Evolutionary conservation across 2,888 invertebrate genomes (phyloP), one percentile per base, ranked within the genome.

Genomic region (Synergus gifuensis): DNA sequence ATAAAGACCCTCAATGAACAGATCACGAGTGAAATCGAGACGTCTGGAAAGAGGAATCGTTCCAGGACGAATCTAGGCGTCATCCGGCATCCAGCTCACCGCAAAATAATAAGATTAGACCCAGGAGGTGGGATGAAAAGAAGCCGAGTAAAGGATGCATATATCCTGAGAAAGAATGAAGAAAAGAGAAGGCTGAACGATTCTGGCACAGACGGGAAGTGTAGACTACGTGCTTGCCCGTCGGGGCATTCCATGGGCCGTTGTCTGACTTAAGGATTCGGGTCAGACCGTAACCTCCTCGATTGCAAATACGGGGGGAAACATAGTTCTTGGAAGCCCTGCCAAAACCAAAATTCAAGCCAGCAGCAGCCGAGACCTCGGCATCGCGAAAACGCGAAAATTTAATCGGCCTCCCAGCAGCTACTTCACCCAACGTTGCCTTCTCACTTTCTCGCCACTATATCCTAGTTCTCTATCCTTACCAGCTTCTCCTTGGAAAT

Each of bases 311-410:
- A 90, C 87, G 84, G 84, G 79, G 86, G 82, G 87, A 87, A 87
- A 88, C 88, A 87, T 82, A 84, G 81, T 87, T 86, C 85, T 87
- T 87, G 86, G 88, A 89, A 86, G 84, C 86, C 81, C 84, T 90
- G 90, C 89, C 90, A 90, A 90, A 90, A 90, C 86, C 88, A 89
- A 90, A 89, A 89, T 88, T 89, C 89, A 87, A 89, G 87, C 88
- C 85, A 84, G 84, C 86, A 82, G 78, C 82, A 82, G 76, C 83
- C 82, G 82, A 78, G 82, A 79, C 77, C 82, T 80, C 82, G 85
- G 79, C 82, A 81, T 81, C 85, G 82, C 84, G 82, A 87, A 85
- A 83, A 87, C 83, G 85, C 86, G 86, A 85, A 88, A 89, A 88
- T 89, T 88, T 87, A 89, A 88, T 88, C 87, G 87, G 79, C 80